Evolutionary conservation across 2,888 invertebrate genomes (phyloP).

Genomic region (Tiliacea aurago): DNA sequence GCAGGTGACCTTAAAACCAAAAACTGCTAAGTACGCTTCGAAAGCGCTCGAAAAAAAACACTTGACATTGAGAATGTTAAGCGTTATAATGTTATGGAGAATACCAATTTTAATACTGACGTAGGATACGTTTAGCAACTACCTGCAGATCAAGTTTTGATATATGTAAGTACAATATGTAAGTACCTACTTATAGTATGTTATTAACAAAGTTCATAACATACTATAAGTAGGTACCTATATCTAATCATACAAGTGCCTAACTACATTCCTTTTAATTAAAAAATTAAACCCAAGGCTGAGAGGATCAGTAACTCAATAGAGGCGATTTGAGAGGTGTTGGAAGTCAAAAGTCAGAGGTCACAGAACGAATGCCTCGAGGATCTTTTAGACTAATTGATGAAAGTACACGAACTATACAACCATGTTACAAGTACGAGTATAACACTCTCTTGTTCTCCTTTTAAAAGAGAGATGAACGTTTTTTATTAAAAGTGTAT

Average conservation of each 20-base stretch:
- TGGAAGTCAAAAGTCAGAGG: conserved; percentile 77
- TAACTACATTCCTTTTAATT: conserved; percentile 61
- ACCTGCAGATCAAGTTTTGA: conserved; percentile 3
- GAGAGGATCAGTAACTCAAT: conserved; percentile 74
- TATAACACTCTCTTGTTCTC: conserved; percentile 38
- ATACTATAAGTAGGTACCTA: too few species aligned
- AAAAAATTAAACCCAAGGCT: conserved; percentile 67
- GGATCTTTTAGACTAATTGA: conserved; percentile 59
- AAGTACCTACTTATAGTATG: too few species aligned
- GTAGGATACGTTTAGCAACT: conserved; percentile 19
- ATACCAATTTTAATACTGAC: conserved; percentile 11
- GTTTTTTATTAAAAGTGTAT: conserved; percentile 59
- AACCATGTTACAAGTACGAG: conserved; percentile 32
- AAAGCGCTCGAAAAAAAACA: neutral
- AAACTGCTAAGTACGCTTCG: neutral
- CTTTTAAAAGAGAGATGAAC: conserved; percentile 27
- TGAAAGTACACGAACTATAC: conserved; percentile 51
- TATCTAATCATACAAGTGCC: conserved; percentile 18
- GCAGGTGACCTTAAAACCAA: neutral
- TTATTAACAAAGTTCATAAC: too few species aligned
- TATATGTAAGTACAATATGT: neutral
- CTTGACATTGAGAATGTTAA: neutral
- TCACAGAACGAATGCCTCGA: conserved; percentile 67
- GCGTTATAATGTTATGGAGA: neutral
- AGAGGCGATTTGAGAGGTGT: conserved; percentile 71